Base-by-base conservation (phyloP, 1,140 invertebrate species). In the Trigoniulus corallinus region DNA sequence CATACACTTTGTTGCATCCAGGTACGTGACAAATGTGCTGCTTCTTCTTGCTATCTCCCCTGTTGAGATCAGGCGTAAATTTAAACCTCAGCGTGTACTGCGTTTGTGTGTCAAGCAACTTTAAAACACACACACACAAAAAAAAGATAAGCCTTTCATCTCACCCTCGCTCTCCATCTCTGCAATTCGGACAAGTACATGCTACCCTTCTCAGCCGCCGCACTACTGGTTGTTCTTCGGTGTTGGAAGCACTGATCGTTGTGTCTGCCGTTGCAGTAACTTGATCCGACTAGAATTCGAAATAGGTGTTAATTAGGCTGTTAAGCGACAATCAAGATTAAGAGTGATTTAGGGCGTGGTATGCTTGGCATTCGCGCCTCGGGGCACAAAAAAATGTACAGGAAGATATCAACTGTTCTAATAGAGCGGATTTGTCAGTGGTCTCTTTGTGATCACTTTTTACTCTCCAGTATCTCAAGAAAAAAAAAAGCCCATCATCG, bases 1-100 rank as follows among this genome's bases (percentile, higher is more conserved):
- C 89, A 60, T 97, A 97, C 23, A 95, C 88, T 73, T 97, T 97
- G 61, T 87, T 88, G 67, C 94, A 98, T 24, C 88, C 91, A 0
- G 86, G 75, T 55, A 96, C 88, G 64, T 98, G 93, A 63, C 94
- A 98, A 44, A 94, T 81, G 63, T 98, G 94, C 60, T 89, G 86
- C 53, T 72, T 72, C 57, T 86, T 85, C 67, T 80, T 74, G 58
- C 82, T 82, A 7, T 53, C 57, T 12, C 56, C 53, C 10, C 37
- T 29, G 25, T 40, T 53, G 46, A 7, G 7, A 34, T 7, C 7
- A 34, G 15, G 29, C 7, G 15, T 7, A 34, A 34, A n/a, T n/a
- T n/a, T n/a, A n/a, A n/a, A n/a, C n/a, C n/a, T n/a, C n/a, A n/a
- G n/a, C n/a, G n/a, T n/a, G n/a, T n/a, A n/a, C n/a, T n/a, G n/a